These are phyloP conservation scores for Phataginus tetradactyla DNA, from an alignment of 2,797 vertebrate species.

Conservation along the genomic window DNA sequence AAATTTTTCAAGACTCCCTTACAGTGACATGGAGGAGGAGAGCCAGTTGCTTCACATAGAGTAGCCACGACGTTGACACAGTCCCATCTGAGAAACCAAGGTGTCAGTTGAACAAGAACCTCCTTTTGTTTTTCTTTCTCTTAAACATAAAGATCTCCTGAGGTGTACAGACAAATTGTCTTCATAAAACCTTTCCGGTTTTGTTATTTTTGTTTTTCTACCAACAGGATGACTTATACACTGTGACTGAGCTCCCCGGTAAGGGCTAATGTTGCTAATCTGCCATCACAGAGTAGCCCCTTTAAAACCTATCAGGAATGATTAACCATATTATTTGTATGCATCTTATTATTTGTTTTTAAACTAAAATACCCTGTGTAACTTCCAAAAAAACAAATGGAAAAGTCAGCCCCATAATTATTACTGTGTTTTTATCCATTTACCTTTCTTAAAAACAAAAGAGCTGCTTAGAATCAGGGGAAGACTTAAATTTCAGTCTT, in stretches of 20 bases:
- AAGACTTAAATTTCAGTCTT: constrained; percentile 58
- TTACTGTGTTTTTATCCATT: constrained; percentile 54
- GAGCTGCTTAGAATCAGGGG: not conserved
- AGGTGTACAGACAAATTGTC: not conserved
- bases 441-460: constrained; percentile 56
- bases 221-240: constrained; percentile 61
- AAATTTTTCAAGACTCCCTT: constrained; percentile 1
- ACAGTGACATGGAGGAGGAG: not conserved
- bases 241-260: constrained; percentile 44
- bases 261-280: constrained; percentile 42
- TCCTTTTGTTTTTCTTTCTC: not conserved
- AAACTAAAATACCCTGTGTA: constrained; percentile 74
- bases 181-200: constrained; percentile 38
- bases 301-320: constrained; percentile 68
- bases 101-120: not conserved
- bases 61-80: not conserved
- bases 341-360: constrained; percentile 37
- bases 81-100: not conserved
- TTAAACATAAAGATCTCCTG: not conserved
- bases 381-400: constrained; percentile 73
- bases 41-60: not conserved
- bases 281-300: constrained; percentile 57
- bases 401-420: constrained; percentile 41
- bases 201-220: constrained; percentile 50
- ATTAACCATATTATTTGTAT: constrained; percentile 60